phyloP scores from a whole-genome alignment of 2,797 vertebrate genomes.

The Borostomias antarcticus region DNA sequence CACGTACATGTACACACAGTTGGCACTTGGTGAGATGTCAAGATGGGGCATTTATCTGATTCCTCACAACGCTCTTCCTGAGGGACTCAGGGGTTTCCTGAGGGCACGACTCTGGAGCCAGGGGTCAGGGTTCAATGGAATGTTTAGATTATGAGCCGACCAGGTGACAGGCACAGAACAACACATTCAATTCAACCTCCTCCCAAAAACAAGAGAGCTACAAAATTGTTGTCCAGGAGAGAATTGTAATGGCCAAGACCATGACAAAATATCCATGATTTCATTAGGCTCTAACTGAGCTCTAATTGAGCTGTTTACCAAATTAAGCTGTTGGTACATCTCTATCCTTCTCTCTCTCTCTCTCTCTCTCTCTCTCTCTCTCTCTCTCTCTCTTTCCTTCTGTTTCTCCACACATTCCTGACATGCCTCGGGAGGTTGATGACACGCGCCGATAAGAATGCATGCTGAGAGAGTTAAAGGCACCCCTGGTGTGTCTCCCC shows the following conservation, averaged over 20 bases:
- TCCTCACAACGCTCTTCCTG: not conserved
- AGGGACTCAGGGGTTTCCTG: constrained; percentile 7
- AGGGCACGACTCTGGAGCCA: constrained; percentile 17
- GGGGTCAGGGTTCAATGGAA: constrained; percentile 23
- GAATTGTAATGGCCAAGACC: constrained; percentile 16
- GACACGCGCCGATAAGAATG: constrained; percentile 54
- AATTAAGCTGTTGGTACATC: constrained; percentile 26
- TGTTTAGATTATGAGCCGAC: constrained; percentile 6
- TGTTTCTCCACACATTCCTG: constrained; percentile 54
- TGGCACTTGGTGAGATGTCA: constrained; percentile 20
- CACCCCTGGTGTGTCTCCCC: constrained; percentile 27
- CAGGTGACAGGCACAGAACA: constrained; percentile 1
- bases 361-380: not conserved
- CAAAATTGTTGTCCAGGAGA: constrained; percentile 3
- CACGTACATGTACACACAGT: too few species aligned
- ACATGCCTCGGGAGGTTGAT: constrained; percentile 44
- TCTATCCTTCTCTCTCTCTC: not conserved
- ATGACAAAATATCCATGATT: constrained; percentile 17
- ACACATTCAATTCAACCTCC: constrained; percentile 11
- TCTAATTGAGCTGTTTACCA: constrained; percentile 22
- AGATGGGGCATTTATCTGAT: constrained; percentile 21
- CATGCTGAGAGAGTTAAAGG: constrained; percentile 38
- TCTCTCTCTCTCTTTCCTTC: not conserved
- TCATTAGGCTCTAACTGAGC: not conserved
- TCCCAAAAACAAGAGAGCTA: not conserved